These are phyloP conservation scores for Trichogramma pretiosum DNA, from an alignment of 1,140 invertebrate species.

Conservation along the genomic window DNA sequence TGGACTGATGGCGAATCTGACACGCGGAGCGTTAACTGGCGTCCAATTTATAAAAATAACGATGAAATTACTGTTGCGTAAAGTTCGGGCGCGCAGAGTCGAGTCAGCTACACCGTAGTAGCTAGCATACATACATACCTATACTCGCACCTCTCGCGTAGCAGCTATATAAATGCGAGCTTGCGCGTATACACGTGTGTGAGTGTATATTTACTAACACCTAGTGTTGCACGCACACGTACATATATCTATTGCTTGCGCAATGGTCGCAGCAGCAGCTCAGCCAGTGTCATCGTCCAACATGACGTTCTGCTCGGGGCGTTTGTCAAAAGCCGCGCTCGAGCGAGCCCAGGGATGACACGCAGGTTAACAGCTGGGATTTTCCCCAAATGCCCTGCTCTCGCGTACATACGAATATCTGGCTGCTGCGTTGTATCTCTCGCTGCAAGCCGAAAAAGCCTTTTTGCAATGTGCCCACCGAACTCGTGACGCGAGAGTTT, in stretches of 20 bases:
- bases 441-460: not conserved
- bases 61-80: constrained; percentile 47
- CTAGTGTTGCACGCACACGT: too few relatives aligned
- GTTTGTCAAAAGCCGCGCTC: constrained; percentile 15
- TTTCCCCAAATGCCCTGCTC: not conserved
- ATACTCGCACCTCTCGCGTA: too few relatives aligned
- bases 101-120: too few relatives aligned
- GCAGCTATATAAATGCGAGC: too few relatives aligned
- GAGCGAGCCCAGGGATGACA: constrained; percentile 9
- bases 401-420: too few relatives aligned
- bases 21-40: constrained; percentile 40
- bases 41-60: constrained; percentile 48
- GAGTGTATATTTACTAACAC: too few relatives aligned
- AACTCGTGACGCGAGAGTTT: not conserved
- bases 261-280: not conserved
- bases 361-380: constrained; percentile 15
- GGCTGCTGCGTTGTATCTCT: too few relatives aligned
- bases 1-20: constrained; percentile 27
- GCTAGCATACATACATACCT: too few relatives aligned
- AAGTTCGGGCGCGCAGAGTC: too few relatives aligned
- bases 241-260: too few relatives aligned
- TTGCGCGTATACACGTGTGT: too few relatives aligned
- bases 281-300: too few relatives aligned
- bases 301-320: not conserved
- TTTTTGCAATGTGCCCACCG: not conserved